Evolutionary conservation across 2,113 vertebrate species (phyloP).

Genomic region (Tachuris rubrigastra): DNA sequence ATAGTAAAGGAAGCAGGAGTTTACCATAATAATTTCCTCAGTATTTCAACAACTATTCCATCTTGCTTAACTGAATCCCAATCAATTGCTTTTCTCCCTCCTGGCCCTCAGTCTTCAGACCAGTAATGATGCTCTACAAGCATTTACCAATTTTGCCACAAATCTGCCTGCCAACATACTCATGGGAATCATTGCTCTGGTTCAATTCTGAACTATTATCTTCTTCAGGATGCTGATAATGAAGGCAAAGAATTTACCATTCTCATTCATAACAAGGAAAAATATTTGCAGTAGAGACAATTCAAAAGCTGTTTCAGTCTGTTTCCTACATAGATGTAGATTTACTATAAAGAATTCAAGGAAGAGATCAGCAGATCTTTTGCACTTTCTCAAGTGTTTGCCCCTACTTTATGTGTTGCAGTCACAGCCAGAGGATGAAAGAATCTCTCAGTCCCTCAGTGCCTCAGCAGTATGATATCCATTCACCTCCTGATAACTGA

Average conservation of each 20-base stretch:
- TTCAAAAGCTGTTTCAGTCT: not conserved
- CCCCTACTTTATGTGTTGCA: not conserved
- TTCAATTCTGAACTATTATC: not conserved
- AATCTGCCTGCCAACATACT: not conserved
- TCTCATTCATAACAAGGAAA: not conserved
- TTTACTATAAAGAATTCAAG: not conserved
- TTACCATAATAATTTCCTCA: not conserved
- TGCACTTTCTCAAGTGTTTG: not conserved
- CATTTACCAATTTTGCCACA: not conserved
- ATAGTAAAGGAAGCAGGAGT: not conserved
- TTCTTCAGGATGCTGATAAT: not conserved
- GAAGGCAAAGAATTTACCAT: not conserved
- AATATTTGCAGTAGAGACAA: not conserved
- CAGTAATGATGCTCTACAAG: not conserved
- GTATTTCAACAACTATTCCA: not conserved
- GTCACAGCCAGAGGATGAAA: not conserved
- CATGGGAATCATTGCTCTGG: not conserved
- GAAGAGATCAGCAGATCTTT: not conserved
- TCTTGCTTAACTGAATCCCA: not conserved
- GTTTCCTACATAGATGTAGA: not conserved
- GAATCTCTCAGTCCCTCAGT: not conserved
- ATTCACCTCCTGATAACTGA: not conserved
- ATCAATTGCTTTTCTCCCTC: not conserved
- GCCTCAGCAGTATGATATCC: not conserved
- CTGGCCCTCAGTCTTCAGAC: not conserved